phyloP scores from a whole-genome alignment of 2,113 vertebrate genomes.

The Chrysochloris asiatica region DNA sequence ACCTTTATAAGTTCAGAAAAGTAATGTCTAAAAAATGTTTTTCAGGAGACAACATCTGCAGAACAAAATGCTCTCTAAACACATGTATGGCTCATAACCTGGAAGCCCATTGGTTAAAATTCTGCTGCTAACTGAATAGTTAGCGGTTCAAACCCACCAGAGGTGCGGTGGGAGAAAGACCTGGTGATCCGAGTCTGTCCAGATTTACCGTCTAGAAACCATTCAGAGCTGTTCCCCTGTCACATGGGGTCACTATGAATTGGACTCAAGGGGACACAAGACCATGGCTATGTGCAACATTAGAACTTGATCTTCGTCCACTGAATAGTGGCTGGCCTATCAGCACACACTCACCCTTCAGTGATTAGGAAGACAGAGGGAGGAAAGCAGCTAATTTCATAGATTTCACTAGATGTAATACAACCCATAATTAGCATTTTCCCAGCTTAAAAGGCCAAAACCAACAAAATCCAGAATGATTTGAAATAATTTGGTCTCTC shows the following conservation, averaged over 20 bases:
- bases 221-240: neutral
- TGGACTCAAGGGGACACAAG: neutral
- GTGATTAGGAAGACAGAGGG: neutral
- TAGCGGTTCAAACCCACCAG: neutral
- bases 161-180: neutral
- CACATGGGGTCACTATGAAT: neutral
- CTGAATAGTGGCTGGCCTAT: neutral
- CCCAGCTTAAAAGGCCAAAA: slow-evolving; percentile 5
- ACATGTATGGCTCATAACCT: neutral
- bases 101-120: neutral
- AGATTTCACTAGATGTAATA: slow-evolving; percentile 20
- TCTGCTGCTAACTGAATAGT: neutral
- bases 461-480: slow-evolving; percentile 39
- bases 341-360: neutral
- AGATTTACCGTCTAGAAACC: neutral
- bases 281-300: neutral
- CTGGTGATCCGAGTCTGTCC: neutral
- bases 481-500: slow-evolving; percentile 45
- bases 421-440: neutral
- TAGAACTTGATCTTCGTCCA: neutral
- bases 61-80: neutral
- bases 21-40: slow-evolving; percentile 3
- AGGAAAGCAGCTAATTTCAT: neutral
- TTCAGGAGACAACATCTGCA: neutral
- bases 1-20: neutral